A percentile compares a stretch with the other conserved stretches of the same genome.
Conservation (phyloP, 2,113 vertebrate genomes). For the Verasper variegatus region DNA sequence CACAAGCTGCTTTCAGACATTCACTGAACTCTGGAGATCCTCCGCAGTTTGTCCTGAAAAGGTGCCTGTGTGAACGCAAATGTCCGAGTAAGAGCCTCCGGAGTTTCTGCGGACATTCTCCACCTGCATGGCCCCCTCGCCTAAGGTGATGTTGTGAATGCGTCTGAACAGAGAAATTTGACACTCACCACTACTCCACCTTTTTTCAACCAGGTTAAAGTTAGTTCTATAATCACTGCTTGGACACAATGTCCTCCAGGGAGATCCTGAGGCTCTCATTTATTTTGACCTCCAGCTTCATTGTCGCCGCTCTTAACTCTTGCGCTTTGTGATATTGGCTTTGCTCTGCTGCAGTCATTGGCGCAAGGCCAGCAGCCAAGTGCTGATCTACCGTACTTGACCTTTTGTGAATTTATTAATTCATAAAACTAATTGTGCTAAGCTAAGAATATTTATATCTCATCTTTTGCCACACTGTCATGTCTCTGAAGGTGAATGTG, state of each 20-base stretch:
- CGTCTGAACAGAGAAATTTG: no score
- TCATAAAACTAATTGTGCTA: slow-evolving; percentile 40
- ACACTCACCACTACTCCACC: no score
- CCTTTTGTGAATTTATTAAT: slow-evolving; percentile 43
- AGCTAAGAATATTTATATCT: slow-evolving; percentile 31
- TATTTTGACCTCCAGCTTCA: not conserved
- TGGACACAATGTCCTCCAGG: not conserved
- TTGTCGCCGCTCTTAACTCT: not conserved
- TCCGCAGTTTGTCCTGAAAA: no score
- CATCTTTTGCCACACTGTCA: not conserved
- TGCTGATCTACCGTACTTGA: slow-evolving; percentile 10
- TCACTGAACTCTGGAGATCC: no score
- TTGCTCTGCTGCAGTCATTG: slow-evolving; percentile 18
- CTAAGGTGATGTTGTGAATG: no score
- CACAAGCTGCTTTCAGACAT: no score
- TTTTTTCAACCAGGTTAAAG: not conserved
- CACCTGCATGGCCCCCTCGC: no score
- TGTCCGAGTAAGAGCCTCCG: no score
- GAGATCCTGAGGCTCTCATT: not conserved
- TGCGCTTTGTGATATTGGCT: slow-evolving; percentile 15
- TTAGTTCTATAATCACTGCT: not conserved
- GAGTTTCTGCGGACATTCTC: no score
- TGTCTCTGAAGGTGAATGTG: slow-evolving; percentile 9
- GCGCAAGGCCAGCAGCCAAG: slow-evolving; percentile 25
- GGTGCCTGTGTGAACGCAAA: no score